These are phyloP conservation scores for Gymnocephalus cernua DNA, from an alignment of 2,113 vertebrate genomes.

Conservation along the genomic window DNA sequence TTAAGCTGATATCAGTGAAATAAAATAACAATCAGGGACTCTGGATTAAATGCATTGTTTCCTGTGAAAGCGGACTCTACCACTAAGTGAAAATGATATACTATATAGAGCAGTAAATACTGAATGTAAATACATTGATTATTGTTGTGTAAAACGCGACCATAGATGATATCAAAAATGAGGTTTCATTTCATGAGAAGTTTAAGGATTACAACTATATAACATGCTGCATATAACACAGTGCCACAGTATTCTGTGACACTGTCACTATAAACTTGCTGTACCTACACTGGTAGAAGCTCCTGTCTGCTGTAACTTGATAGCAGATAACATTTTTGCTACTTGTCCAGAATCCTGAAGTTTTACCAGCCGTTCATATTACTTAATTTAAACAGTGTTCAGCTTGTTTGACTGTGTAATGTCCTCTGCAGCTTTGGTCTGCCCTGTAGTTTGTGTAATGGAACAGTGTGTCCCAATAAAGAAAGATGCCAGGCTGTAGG, in stretches of 20 bases:
- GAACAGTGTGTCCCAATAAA: conserved; percentile 21
- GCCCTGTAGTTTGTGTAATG: background rate
- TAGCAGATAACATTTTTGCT: background rate
- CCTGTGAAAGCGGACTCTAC: too few species aligned
- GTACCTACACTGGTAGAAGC: background rate
- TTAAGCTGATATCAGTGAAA: too few species aligned
- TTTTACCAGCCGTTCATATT: background rate
- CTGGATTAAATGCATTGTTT: too few species aligned
- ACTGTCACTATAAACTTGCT: background rate
- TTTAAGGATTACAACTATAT: background rate
- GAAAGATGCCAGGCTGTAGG: conserved; percentile 27
- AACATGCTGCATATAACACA: background rate
- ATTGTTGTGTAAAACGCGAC: background rate
- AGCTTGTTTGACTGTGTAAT: conserved; percentile 7
- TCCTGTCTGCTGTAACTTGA: background rate
- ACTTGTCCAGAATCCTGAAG: background rate
- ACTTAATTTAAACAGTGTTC: conserved; percentile 19
- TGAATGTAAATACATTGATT: background rate
- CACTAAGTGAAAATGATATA: too few species aligned
- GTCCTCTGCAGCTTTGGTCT: conserved; percentile 25
- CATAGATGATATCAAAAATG: background rate
- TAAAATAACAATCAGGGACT: too few species aligned
- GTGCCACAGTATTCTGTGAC: background rate
- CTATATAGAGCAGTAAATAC: background rate
- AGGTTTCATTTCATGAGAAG: background rate